These are phyloP conservation scores for Platysteira castanea DNA, from an alignment of 2,113 vertebrate species.

Conservation along the genomic window DNA sequence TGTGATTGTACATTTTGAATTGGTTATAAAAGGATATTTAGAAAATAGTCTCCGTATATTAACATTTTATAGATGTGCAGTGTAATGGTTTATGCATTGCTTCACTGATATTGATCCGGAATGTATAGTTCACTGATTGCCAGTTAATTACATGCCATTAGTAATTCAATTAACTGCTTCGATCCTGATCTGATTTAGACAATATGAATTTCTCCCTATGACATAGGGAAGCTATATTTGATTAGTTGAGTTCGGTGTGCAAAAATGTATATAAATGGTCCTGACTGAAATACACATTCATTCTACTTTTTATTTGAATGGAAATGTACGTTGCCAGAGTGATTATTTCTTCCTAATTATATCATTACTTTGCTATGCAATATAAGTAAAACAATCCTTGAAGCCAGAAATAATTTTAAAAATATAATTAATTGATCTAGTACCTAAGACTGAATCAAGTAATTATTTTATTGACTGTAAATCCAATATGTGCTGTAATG, in stretches of 20 bases:
- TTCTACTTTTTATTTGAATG: slow-evolving; percentile 2
- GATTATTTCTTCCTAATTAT: slow-evolving; percentile 42
- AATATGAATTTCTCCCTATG: neutral
- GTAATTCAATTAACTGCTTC: neutral
- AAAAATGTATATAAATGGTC: neutral
- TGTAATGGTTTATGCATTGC: neutral
- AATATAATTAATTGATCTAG: slow-evolving; percentile 36
- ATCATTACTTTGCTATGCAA: slow-evolving; percentile 14
- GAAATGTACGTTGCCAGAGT: neutral
- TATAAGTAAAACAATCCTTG: slow-evolving; percentile 16
- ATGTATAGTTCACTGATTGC: neutral
- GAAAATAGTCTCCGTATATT: neutral
- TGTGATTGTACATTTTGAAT: neutral
- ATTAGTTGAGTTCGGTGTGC: neutral
- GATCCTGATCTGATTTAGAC: neutral
- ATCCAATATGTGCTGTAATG: slow-evolving; percentile 24
- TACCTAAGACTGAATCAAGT: slow-evolving; percentile 13
- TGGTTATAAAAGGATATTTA: neutral
- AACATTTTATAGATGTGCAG: neutral
- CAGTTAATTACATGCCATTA: slow-evolving; percentile 3
- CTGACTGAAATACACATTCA: neutral
- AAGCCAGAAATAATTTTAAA: neutral
- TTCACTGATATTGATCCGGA: neutral
- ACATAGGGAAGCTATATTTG: neutral
- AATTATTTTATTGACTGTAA: slow-evolving; percentile 61